These are phyloP conservation scores for Coleophora deauratella DNA, from an alignment of 2,888 invertebrate species.

Conservation along the genomic window DNA sequence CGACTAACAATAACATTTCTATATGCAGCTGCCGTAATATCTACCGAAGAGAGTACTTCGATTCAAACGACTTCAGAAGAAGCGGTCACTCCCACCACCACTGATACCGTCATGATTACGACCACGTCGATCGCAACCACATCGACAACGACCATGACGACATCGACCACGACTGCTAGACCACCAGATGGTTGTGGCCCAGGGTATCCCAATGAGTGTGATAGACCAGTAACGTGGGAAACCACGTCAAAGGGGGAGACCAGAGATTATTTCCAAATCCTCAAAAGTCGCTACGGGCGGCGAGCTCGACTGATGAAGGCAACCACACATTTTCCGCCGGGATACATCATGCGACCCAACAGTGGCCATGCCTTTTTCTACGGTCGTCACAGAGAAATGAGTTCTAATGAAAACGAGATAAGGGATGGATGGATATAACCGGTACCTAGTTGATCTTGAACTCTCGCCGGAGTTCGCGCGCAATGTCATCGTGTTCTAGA, in stretches of 20 bases:
- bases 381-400: neutral
- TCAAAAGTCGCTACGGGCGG: conserved; percentile 39
- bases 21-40: no score
- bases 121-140: conserved; percentile 1
- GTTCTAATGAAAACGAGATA: no score
- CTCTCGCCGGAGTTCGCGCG: no score
- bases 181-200: neutral
- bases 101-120: neutral
- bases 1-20: no score
- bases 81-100: neutral
- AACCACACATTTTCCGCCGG: conserved; percentile 36
- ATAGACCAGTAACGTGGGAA: conserved; percentile 49
- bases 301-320: conserved; percentile 31
- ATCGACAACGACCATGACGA: conserved; percentile 2
- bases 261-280: conserved; percentile 50
- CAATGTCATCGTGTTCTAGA: no score
- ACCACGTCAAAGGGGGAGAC: conserved; percentile 49
- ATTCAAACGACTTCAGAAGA: no score
- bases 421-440: no score
- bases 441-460: no score
- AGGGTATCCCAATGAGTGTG: conserved; percentile 32
- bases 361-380: conserved; percentile 11
- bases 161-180: conserved; percentile 2
- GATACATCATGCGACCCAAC: conserved; percentile 1
- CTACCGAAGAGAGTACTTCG: no score